Conservation (phyloP, 1,140 invertebrate species). For the Metopolophium dirhodum region DNA sequence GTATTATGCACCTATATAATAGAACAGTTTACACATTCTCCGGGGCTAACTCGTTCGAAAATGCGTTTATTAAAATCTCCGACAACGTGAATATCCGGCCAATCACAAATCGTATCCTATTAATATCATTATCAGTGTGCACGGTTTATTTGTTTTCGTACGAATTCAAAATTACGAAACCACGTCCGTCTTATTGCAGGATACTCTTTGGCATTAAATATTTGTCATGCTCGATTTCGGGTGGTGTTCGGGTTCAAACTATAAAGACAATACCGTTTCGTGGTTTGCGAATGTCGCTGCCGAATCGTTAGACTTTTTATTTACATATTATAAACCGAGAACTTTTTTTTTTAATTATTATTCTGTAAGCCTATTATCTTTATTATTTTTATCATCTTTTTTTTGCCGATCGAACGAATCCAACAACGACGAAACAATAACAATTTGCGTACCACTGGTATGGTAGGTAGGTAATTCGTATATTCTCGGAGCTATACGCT, state of each 20-base stretch:
- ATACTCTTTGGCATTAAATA: neutral
- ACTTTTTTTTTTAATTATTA: neutral
- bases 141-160: neutral
- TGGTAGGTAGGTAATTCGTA: too few species aligned
- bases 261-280: neutral
- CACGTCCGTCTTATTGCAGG: neutral
- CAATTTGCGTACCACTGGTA: neutral
- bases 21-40: neutral
- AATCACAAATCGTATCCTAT: neutral
- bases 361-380: neutral
- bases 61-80: neutral
- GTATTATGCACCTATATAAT: too few species aligned
- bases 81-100: neutral
- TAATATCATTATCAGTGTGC: too few species aligned
- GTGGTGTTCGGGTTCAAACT: neutral
- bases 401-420: neutral
- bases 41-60: neutral
- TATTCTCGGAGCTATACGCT: neutral
- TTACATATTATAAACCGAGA: neutral
- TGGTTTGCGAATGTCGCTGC: neutral
- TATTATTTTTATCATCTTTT: neutral
- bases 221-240: too few species aligned
- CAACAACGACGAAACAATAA: neutral
- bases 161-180: neutral
- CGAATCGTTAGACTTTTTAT: neutral